Conservation (phyloP, 2,888 invertebrate genomes). For the Agrilus mali region DNA sequence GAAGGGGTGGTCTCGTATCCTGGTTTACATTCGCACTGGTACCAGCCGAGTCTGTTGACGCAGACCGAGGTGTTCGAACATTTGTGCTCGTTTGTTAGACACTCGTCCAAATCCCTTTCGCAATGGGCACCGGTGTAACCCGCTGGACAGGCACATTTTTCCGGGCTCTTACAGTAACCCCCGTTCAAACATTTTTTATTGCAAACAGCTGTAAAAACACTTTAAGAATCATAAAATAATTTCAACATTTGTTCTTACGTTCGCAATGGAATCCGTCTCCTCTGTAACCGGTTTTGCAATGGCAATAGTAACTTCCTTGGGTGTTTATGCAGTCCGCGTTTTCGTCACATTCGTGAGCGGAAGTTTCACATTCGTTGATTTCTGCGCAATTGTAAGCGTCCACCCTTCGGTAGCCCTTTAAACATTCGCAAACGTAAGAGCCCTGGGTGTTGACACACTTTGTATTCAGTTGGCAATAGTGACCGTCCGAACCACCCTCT, state of each 20-base stretch:
- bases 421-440: constrained; percentile 73
- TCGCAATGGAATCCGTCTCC: constrained; percentile 70
- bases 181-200: constrained; percentile 72
- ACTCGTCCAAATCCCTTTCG: constrained; percentile 80
- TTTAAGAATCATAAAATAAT: not conserved
- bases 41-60: constrained; percentile 83
- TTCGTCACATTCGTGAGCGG: constrained; percentile 59
- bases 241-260: constrained; percentile 45
- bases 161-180: constrained; percentile 65
- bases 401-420: constrained; percentile 60
- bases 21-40: constrained; percentile 72
- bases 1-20: constrained; percentile 55
- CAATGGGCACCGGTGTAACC: constrained; percentile 75
- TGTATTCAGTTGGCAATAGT: constrained; percentile 77
- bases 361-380: constrained; percentile 65
- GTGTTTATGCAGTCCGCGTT: constrained; percentile 73
- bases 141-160: constrained; percentile 63
- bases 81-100: constrained; percentile 52
- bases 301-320: constrained; percentile 68
- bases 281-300: constrained; percentile 55
- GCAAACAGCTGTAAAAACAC: constrained; percentile 56
- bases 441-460: constrained; percentile 72
- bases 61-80: constrained; percentile 69
- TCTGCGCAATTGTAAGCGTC: constrained; percentile 73
- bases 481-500: constrained; percentile 64